These are phyloP conservation scores for Apoda limacodes DNA, from an alignment of 2,888 invertebrate species.

Conservation along the genomic window DNA sequence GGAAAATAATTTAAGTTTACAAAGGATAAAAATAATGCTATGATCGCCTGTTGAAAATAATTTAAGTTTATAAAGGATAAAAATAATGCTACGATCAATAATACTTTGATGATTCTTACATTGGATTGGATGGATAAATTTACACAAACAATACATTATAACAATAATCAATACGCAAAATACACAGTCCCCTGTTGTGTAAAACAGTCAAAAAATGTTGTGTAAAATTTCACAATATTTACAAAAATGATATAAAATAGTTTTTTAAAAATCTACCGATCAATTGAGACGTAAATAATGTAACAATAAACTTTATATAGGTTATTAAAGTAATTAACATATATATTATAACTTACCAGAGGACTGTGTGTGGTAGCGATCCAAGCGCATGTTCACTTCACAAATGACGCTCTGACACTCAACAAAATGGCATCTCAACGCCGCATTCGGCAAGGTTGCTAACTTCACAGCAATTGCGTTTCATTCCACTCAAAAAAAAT, in stretches of 20 bases:
- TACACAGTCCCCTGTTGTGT: too few relatives aligned
- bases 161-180: constrained; percentile 3
- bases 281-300: constrained; percentile 4
- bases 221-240: constrained; percentile 4
- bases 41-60: too few relatives aligned
- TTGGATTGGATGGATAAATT: constrained; percentile 1
- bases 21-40: too few relatives aligned
- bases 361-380: constrained; percentile 10
- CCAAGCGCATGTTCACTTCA: constrained; percentile 9
- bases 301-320: constrained; percentile 5
- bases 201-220: not conserved
- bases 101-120: constrained; percentile 4
- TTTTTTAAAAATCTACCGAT: constrained; percentile 2
- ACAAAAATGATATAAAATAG: constrained; percentile 3
- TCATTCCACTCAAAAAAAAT: too few relatives aligned
- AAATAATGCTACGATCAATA: too few relatives aligned
- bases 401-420: constrained; percentile 11
- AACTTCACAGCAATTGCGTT: too few relatives aligned
- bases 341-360: constrained; percentile 9
- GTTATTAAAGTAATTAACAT: constrained; percentile 9
- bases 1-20: too few relatives aligned
- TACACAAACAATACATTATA: constrained; percentile 1
- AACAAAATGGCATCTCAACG: constrained; percentile 7
- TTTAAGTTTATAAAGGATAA: too few relatives aligned
- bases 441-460: constrained; percentile 6